Base-by-base conservation (phyloP, 1,140 invertebrate species). In the Cheumatopsyche charites region DNA sequence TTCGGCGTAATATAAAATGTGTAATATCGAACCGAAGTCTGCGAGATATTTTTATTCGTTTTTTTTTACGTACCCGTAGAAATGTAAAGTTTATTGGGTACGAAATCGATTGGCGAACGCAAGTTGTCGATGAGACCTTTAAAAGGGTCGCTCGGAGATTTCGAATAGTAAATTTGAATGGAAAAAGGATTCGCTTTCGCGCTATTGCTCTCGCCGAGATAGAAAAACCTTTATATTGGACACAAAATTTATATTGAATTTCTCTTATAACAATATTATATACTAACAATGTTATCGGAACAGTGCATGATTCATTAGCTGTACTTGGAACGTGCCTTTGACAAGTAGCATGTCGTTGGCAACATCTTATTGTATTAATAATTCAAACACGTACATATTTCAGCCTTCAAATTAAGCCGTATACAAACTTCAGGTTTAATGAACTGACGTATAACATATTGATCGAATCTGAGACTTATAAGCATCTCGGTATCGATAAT, bases 31-130 rank as follows among this genome's bases (percentile, higher is more conserved):
- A n/a, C n/a, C n/a, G 29, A 36, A 3, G 9, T 4, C 9, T 36
- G 9, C 9, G 3, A 4, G 29, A 36, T 36, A 36, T 36, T 3
- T 36, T 3, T 36, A 4, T 36, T 4, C 3, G 29, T 4, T 36
- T 4, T 36, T 36, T 36, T 36, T 36, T 9, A 36, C 9, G 29
- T 4, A 36, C 29, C 3, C 29, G 9, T 9, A 36, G 29, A 36
- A 58, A 4, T 25, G 23, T 13, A 19, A 25, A 25, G 21, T 58
- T 58, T 58, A 58, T 58, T 58, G 55, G 55, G 21, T 25, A 6
- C 21, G 55, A 25, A 58, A 58, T 58, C 55, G 55, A 58, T 25
- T 58, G 7, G 21, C 19, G 21, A 47, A 47, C 43, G n/a, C n/a
- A n/a, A n/a, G n/a, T n/a, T 47, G 43, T 47, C 43, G 43, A 47